Conservation (phyloP, 37 sponge, comb jelly and placozoan genomes). For the Agelas oroides region DNA sequence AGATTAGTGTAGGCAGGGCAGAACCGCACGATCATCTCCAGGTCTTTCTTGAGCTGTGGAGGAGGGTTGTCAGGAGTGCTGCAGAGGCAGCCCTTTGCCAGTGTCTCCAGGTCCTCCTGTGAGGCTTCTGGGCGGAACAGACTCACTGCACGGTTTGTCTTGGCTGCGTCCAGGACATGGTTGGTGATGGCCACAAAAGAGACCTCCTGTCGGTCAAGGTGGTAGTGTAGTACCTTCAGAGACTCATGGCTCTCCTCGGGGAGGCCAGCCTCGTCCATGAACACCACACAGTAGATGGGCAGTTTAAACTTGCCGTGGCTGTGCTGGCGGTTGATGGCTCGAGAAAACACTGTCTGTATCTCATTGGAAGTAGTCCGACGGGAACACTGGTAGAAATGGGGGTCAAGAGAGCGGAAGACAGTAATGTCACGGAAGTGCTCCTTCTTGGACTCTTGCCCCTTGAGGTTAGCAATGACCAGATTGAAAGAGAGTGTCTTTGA, state of each 20-base stretch:
- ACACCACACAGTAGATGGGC: conserved; percentile 86
- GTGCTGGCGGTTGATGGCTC: conserved; percentile 82
- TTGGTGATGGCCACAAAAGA: conserved; percentile 95
- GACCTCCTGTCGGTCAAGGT: conserved; percentile 85
- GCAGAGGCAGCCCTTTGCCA: conserved; percentile 77
- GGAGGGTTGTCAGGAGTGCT: conserved; percentile 56
- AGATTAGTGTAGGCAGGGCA: conserved; percentile 59
- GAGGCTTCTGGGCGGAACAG: conserved; percentile 84
- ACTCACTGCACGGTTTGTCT: conserved; percentile 88
- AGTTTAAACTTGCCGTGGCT: conserved; percentile 36
- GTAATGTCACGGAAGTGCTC: conserved; percentile 55
- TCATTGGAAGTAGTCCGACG: conserved; percentile 88
- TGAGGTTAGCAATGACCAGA: conserved; percentile 84
- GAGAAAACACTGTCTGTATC: conserved; percentile 84
- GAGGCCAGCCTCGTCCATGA: conserved; percentile 94
- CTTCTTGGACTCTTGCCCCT: conserved; percentile 80
- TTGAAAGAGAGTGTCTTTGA: conserved; percentile 95
- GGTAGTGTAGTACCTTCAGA: conserved; percentile 93
- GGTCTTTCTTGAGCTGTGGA: conserved; percentile 51
- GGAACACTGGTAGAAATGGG: conserved; percentile 94
- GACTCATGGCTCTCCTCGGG: conserved; percentile 96
- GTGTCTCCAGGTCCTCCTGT: conserved; percentile 65
- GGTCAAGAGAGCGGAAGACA: conserved; percentile 76
- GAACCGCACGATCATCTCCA: conserved; percentile 55
- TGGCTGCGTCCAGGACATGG: conserved; percentile 92